Conservation (phyloP, 1,140 invertebrate genomes). For the Drosophila kohkoa region DNA sequence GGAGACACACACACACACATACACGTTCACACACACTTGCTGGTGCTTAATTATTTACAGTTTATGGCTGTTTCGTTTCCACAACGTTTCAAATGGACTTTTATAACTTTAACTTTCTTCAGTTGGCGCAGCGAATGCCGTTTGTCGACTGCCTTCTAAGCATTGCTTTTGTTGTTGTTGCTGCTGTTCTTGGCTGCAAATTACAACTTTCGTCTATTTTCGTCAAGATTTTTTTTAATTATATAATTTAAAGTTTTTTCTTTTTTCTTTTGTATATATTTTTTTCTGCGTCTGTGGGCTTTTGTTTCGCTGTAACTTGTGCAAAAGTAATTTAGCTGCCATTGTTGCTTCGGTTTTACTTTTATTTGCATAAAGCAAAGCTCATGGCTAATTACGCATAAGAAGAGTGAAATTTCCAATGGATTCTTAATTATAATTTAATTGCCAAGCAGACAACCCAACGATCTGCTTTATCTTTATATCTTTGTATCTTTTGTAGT, state of each 20-base stretch:
- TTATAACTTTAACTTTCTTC: constrained; percentile 82
- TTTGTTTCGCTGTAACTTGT: constrained; percentile 64
- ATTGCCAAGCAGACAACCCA: constrained; percentile 42
- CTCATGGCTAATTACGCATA: constrained; percentile 69
- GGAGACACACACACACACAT: constrained; percentile 42
- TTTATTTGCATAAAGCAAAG: constrained; percentile 73
- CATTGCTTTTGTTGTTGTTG: constrained; percentile 45
- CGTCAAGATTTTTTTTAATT: constrained; percentile 83
- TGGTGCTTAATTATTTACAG: constrained; percentile 68
- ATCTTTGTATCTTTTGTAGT: background rate
- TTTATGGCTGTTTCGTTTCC: constrained; percentile 70
- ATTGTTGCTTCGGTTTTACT: constrained; percentile 70
- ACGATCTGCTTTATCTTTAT: background rate
- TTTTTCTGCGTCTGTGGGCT: constrained; percentile 37
- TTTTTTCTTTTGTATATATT: constrained; percentile 29
- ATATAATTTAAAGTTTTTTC: constrained; percentile 80
- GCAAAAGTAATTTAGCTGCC: constrained; percentile 35
- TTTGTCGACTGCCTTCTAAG: constrained; percentile 62
- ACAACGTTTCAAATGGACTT: constrained; percentile 62
- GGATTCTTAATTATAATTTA: constrained; percentile 82
- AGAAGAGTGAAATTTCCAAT: constrained; percentile 72
- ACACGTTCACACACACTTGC: background rate
- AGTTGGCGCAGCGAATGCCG: constrained; percentile 22
- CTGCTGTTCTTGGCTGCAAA: constrained; percentile 51
- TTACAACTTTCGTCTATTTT: constrained; percentile 83